Evolutionary conservation across 2,797 vertebrate species (phyloP), one percentile per base, ranked within the genome.

Genomic region (Eulemur coronatus): DNA sequence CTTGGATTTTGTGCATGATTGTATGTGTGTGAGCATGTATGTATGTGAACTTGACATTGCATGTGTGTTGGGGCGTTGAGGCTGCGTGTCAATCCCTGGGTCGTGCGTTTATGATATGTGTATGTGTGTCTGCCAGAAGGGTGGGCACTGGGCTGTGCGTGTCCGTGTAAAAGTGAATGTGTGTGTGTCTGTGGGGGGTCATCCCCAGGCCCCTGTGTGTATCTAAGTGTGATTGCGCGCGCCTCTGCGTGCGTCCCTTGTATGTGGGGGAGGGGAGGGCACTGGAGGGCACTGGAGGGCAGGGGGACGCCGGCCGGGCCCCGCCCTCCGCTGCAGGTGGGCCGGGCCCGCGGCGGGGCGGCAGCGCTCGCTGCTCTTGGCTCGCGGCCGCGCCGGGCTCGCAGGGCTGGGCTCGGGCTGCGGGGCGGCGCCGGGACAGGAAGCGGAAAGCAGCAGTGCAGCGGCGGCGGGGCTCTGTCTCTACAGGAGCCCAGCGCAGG

Each of bases 371-470:
- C 94, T 33, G 96, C 95, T 96, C 89, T 96, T 97, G 95, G 97
- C 97, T 96, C 87, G 95, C 90, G 84, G 95, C 96, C 97, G 96
- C 96, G 81, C 96, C 67, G 95, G 96, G 80, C 92, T 96, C 89
- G 82, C 96, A 84, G 97, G 97, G 95, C 92, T 93, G 97, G 96
- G 93, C 97, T 87, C 52, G 94, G 95, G 92, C 38, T 59, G 97
- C 95, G 96, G 98, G 98, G 98, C 98, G 98, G 67, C 96, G 97
- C 97, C 98, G 97, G 98, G 98, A 98, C 98, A 98, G 98, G 98
- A 98, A 98, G 98, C 98, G 98, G 98, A 98, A 98, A 98, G 98
- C 98, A 73, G 96, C 97, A 84, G 96, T 52, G 96, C 61, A 33
- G 91, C 69, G 43, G 94, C 92, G 94, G 95, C 94, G 84, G 93